Percentiles rank a stretch among this genome's conserved stretches.
Conservation (phyloP, 2,888 invertebrate species). For the Vesta saturnalis region DNA sequence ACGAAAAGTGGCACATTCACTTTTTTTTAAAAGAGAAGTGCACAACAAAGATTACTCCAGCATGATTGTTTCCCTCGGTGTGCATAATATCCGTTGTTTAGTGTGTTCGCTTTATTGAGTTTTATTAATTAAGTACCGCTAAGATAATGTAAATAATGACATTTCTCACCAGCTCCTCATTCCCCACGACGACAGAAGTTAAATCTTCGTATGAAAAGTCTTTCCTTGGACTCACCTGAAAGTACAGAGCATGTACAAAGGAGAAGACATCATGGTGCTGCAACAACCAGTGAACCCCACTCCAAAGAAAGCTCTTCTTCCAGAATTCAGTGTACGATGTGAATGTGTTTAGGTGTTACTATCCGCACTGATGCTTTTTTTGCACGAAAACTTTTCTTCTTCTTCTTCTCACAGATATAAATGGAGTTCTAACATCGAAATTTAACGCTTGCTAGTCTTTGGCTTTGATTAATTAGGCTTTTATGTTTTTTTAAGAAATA, state of each 20-base stretch:
- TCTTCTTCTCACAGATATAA: slow-evolving; percentile 3
- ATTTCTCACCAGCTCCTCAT: slow-evolving; percentile 78
- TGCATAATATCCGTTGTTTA: slow-evolving; percentile 22
- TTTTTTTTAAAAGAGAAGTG: slow-evolving; percentile 26
- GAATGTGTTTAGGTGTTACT: slow-evolving; percentile 25
- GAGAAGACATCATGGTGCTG: slow-evolving; percentile 67
- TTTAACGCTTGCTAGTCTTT: slow-evolving; percentile 9
- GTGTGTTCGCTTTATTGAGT: slow-evolving; percentile 47
- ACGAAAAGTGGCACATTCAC: slow-evolving; percentile 31
- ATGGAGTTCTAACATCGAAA: slow-evolving; percentile 10
- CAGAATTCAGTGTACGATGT: slow-evolving; percentile 69
- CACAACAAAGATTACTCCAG: slow-evolving; percentile 30
- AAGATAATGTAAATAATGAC: slow-evolving; percentile 20
- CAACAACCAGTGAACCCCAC: slow-evolving; percentile 60
- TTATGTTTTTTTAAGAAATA: background rate
- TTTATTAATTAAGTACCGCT: slow-evolving; percentile 47
- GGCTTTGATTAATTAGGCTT: slow-evolving; percentile 14
- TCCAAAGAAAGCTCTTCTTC: slow-evolving; percentile 68
- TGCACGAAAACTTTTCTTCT: slow-evolving; percentile 22
- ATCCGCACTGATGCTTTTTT: slow-evolving; percentile 22
- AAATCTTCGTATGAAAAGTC: slow-evolving; percentile 97
- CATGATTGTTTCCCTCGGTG: slow-evolving; percentile 37
- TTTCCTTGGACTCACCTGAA: slow-evolving; percentile 96
- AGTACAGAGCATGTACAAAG: slow-evolving; percentile 85
- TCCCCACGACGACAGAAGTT: slow-evolving; percentile 95